Conservation (phyloP, 2,113 vertebrate species). For the Macroglossus sobrinus region DNA sequence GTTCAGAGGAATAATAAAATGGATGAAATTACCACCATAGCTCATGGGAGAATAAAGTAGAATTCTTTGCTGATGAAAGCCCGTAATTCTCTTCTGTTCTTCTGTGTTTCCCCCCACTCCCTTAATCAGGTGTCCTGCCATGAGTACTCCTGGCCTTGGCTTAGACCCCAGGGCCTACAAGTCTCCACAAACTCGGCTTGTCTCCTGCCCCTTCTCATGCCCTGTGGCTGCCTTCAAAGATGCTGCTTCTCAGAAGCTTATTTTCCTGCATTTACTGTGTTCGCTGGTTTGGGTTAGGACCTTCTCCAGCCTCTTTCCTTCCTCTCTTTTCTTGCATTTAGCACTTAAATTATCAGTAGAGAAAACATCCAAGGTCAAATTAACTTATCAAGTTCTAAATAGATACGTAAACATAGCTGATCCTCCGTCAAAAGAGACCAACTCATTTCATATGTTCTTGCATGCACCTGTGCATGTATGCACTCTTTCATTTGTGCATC, state of each 20-base stretch:
- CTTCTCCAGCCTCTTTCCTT: neutral
- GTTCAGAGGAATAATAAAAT: slow-evolving; percentile 63
- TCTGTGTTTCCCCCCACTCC: no score
- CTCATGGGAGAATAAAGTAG: slow-evolving; percentile 30
- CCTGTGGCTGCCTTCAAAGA: neutral
- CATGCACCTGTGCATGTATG: neutral
- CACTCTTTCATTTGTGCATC: neutral
- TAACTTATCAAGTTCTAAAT: neutral
- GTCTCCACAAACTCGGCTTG: neutral
- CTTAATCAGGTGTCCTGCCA: neutral
- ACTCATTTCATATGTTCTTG: neutral
- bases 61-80: slow-evolving; percentile 46
- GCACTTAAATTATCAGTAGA: neutral
- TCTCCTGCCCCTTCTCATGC: neutral
- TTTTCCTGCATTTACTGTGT: neutral
- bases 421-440: neutral
- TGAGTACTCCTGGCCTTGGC: neutral
- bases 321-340: neutral
- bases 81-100: neutral
- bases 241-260: neutral
- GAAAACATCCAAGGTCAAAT: neutral
- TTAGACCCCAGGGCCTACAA: neutral
- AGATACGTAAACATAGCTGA: neutral
- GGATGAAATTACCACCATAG: slow-evolving; percentile 39
- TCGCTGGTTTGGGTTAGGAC: neutral